Conservation (phyloP, 2,113 vertebrate genomes). For the Xyrauchen texanus region DNA sequence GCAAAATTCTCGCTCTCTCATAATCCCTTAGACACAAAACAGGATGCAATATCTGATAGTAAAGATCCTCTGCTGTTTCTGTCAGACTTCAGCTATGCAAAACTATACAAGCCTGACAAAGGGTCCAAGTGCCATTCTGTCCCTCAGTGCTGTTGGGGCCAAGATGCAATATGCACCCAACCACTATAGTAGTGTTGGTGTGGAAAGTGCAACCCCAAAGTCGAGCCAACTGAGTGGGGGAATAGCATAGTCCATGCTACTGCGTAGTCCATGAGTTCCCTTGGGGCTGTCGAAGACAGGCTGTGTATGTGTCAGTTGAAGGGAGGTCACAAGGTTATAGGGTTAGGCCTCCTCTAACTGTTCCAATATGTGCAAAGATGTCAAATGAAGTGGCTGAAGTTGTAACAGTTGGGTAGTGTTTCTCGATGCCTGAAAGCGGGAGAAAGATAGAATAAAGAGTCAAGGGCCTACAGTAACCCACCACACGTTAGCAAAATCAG, state of each 20-base stretch:
- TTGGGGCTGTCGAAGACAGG: constrained; percentile 26
- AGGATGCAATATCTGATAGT: neutral
- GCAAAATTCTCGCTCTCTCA: neutral
- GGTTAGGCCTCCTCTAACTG: constrained; percentile 58
- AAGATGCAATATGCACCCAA: neutral
- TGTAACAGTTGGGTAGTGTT: constrained; percentile 60
- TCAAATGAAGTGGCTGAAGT: constrained; percentile 27
- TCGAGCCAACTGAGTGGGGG: constrained; percentile 12
- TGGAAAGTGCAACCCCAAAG: neutral
- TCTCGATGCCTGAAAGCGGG: constrained; percentile 42
- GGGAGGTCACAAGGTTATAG: constrained; percentile 46
- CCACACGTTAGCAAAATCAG: neutral
- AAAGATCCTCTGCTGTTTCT: neutral
- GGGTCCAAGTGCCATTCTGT: neutral
- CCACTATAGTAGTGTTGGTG: neutral
- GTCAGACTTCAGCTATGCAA: neutral
- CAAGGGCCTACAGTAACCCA: neutral
- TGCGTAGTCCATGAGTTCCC: constrained; percentile 38
- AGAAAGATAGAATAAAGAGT: neutral
- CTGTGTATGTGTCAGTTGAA: constrained; percentile 40
- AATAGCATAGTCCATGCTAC: neutral
- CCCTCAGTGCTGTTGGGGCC: neutral
- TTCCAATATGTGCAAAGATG: constrained; percentile 63
- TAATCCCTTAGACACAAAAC: neutral
- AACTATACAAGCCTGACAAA: neutral